phyloP scores from a whole-genome alignment of 2,888 invertebrate genomes.

The Odontothrips loti region DNA sequence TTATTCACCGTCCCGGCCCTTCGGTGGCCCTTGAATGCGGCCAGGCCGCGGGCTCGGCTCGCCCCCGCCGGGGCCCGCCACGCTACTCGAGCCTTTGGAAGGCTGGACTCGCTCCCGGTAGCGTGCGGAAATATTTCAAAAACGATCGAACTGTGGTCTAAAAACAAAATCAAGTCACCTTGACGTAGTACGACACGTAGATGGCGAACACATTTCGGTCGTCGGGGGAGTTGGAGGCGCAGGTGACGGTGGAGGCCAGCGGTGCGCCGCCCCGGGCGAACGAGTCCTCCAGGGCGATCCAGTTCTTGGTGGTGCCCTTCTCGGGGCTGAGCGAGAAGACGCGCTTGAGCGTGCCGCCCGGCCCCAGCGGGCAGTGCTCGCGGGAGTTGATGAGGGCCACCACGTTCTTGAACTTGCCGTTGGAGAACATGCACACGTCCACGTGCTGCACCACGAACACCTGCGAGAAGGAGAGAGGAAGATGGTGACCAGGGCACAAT shows the following conservation, averaged over 20 bases:
- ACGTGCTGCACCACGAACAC: conserved; percentile 82
- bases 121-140: too few relatives aligned
- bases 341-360: conserved; percentile 58
- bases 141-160: too few relatives aligned
- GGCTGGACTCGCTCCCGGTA: too few relatives aligned
- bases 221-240: conserved; percentile 54
- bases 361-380: conserved; percentile 61
- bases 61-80: too few relatives aligned
- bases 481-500: neutral
- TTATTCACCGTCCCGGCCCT: neutral
- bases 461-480: conserved; percentile 48
- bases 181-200: conserved; percentile 86
- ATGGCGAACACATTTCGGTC: conserved; percentile 85
- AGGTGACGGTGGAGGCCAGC: conserved; percentile 56
- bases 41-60: neutral
- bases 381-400: conserved; percentile 64
- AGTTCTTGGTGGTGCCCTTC: conserved; percentile 78
- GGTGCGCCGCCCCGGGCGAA: conserved; percentile 60
- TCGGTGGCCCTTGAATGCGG: neutral
- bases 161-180: conserved; percentile 50
- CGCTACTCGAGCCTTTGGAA: too few relatives aligned
- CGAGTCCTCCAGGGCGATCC: conserved; percentile 86
- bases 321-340: conserved; percentile 66
- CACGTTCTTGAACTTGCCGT: conserved; percentile 91
- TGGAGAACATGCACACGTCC: conserved; percentile 92